Percentiles rank a stretch among this genome's conserved stretches.
phyloP scores from a whole-genome alignment of 2,113 vertebrate species.

The Arvicanthis niloticus region DNA sequence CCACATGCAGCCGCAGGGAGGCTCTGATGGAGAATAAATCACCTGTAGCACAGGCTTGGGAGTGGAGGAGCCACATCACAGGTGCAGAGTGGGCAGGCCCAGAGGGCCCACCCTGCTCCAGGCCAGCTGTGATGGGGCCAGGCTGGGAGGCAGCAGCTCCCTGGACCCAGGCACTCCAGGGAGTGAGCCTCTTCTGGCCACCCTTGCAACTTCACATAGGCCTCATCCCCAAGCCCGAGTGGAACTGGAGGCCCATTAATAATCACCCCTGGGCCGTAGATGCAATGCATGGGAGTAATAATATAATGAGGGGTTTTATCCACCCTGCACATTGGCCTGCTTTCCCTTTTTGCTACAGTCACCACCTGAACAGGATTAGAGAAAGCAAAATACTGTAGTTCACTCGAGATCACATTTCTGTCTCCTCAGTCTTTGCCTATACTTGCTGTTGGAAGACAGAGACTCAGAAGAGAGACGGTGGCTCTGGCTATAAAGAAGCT shows the following conservation, averaged over 20 bases:
- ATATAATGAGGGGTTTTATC: conserved; percentile 58
- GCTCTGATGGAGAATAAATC: conserved; percentile 59
- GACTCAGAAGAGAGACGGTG: background rate
- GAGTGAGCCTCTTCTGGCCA: background rate
- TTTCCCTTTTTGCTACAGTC: conserved; percentile 74
- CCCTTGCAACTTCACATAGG: background rate
- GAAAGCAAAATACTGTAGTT: conserved; percentile 69
- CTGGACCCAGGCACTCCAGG: background rate
- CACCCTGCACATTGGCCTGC: conserved; percentile 42
- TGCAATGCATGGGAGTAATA: conserved; percentile 17
- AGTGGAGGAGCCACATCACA: background rate
- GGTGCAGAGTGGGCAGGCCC: conserved; percentile 62
- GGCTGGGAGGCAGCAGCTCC: background rate
- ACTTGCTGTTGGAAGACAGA: conserved; percentile 61
- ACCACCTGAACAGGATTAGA: conserved; percentile 81
- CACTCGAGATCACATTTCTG: conserved; percentile 68
- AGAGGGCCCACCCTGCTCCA: accelerated
- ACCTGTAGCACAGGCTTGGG: conserved; percentile 2
- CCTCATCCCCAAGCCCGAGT: background rate
- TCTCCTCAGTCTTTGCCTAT: conserved; percentile 52
- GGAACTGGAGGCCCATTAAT: conserved; percentile 51
- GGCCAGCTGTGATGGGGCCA: conserved; percentile 23
- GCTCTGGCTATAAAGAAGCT: background rate
- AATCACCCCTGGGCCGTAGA: conserved; percentile 32
- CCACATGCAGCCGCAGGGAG: conserved; percentile 12